phyloP scores from a whole-genome alignment of 2,113 vertebrate genomes.

The Ptilonorhynchus violaceus region DNA sequence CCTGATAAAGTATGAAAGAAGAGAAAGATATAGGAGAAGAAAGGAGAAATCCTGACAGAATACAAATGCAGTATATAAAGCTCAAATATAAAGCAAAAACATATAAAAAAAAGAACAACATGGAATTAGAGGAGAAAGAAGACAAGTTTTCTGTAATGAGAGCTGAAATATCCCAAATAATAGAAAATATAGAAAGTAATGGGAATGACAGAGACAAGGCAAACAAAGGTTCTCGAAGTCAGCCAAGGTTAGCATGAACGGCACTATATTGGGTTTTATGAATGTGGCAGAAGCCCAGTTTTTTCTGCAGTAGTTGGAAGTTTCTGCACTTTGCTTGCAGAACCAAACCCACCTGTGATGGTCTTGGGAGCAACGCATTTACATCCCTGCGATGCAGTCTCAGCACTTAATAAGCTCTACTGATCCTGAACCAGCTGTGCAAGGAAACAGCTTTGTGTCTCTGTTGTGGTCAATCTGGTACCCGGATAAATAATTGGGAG shows the following conservation, averaged over 20 bases:
- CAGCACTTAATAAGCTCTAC: not conserved
- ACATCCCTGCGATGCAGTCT: rapidly evolving
- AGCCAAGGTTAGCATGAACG: not conserved
- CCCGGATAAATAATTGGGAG: not conserved
- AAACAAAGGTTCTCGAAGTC: not conserved
- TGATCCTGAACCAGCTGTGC: not conserved
- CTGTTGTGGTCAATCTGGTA: not conserved
- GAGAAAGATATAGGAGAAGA: not conserved
- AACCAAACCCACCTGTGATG: not conserved
- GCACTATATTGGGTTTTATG: not conserved
- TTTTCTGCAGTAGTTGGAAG: not conserved
- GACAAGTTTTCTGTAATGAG: not conserved
- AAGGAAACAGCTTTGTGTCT: not conserved
- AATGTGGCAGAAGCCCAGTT: not conserved
- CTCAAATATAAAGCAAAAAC: not conserved
- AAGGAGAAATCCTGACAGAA: not conserved
- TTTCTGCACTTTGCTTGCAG: not conserved
- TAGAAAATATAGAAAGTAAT: not conserved
- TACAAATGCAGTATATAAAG: not conserved
- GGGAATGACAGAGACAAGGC: not conserved
- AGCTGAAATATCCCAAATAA: not conserved
- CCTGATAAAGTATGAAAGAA: not conserved
- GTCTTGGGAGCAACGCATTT: not conserved
- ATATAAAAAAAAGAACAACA: not conserved
- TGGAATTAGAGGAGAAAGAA: not conserved